phyloP scores from a whole-genome alignment of 2,888 invertebrate species.

The Drosophila kuntzei region DNA sequence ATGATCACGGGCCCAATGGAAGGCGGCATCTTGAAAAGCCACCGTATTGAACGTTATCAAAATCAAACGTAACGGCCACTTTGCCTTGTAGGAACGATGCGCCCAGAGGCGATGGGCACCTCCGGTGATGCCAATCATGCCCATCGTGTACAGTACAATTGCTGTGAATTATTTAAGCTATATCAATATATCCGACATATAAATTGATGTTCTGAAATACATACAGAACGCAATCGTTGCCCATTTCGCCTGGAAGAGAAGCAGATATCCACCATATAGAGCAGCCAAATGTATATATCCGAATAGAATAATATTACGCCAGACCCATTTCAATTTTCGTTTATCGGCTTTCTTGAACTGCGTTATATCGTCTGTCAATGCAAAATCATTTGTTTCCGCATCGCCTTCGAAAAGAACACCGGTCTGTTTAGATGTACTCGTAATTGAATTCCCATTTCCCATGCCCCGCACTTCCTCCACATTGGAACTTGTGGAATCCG shows the following conservation, averaged over 20 bases:
- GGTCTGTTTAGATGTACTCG: constrained; percentile 81
- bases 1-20: constrained; percentile 92
- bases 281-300: constrained; percentile 91
- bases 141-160: constrained; percentile 89
- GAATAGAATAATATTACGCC: constrained; percentile 93
- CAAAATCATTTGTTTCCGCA: constrained; percentile 88
- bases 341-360: constrained; percentile 87
- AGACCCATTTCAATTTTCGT: constrained; percentile 88
- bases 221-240: constrained; percentile 91
- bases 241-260: constrained; percentile 90
- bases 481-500: constrained; percentile 10
- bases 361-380: constrained; percentile 86
- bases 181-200: not conserved
- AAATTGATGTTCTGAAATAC: constrained; percentile 71
- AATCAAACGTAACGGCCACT: constrained; percentile 92
- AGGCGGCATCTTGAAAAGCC: constrained; percentile 94
- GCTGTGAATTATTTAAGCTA: constrained; percentile 86
- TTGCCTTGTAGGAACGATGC: constrained; percentile 97
- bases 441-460: not conserved
- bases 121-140: constrained; percentile 97
- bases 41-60: constrained; percentile 93
- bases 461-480: not conserved
- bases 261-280: constrained; percentile 90
- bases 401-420: constrained; percentile 89
- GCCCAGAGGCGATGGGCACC: constrained; percentile 98